Percentiles rank a stretch among this genome's conserved stretches.
Evolutionary conservation across 2,797 vertebrate species (phyloP).

Genomic region (Arrhamphus sclerolepis): DNA sequence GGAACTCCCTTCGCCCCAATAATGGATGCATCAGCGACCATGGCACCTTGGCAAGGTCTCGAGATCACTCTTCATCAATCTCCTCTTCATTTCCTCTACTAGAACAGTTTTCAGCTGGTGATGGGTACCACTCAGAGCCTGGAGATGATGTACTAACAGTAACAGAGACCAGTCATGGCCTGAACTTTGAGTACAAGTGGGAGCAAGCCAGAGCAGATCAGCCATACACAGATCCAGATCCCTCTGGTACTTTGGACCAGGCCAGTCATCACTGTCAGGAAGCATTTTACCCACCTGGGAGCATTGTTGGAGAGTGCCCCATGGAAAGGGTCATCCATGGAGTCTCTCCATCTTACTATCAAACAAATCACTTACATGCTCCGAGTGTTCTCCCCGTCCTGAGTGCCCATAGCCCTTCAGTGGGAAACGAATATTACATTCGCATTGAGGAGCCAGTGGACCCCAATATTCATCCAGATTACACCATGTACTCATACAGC

Average conservation of each 20-base stretch:
- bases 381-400: conserved; percentile 90
- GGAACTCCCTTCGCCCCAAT: conserved; percentile 92
- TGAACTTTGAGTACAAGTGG: conserved; percentile 98
- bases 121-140: conserved; percentile 88
- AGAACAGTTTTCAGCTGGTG: conserved; percentile 86
- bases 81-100: conserved; percentile 90
- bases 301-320: conserved; percentile 77
- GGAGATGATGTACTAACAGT: conserved; percentile 94
- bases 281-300: conserved; percentile 84
- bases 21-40: conserved; percentile 59
- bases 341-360: conserved; percentile 88
- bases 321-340: conserved; percentile 78
- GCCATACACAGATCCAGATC: conserved; percentile 72
- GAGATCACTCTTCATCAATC: conserved; percentile 49
- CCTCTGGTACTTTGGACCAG: conserved; percentile 76
- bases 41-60: conserved; percentile 17
- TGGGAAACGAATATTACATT: conserved; percentile 93
- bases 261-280: conserved; percentile 83
- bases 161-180: conserved; percentile 94
- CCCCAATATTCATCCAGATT: conserved; percentile 84
- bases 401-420: conserved; percentile 90
- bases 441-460: conserved; percentile 91
- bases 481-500: conserved; percentile 86
- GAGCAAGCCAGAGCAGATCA: conserved; percentile 87
- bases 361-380: conserved; percentile 82